Evolutionary conservation across 1,140 invertebrate species (phyloP).

Genomic region (Ooceraea biroi): DNA sequence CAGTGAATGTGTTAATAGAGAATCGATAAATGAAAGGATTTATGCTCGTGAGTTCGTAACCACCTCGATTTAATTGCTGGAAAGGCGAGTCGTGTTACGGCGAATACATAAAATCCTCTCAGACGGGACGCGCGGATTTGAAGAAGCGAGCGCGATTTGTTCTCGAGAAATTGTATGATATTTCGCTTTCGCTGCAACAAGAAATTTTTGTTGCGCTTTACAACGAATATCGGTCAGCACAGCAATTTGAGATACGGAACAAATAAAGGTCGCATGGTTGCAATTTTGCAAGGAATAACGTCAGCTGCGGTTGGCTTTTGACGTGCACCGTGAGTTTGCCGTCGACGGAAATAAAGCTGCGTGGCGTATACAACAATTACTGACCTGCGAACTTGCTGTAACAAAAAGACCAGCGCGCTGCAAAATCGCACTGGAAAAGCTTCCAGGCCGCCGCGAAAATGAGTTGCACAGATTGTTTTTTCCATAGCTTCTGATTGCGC

Average conservation of each 20-base stretch:
- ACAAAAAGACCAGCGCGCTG: constrained; percentile 12
- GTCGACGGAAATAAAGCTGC: constrained; percentile 9
- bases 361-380: constrained; percentile 32
- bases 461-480: constrained; percentile 21
- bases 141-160: background rate
- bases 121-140: background rate
- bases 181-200: background rate
- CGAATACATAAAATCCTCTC: background rate
- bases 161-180: background rate
- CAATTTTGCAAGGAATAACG: background rate
- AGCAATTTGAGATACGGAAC: background rate
- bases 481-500: constrained; percentile 11
- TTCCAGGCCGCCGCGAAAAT: background rate
- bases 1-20: background rate
- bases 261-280: background rate
- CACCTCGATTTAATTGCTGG: background rate
- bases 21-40: background rate
- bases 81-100: background rate
- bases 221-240: background rate
- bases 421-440: constrained; percentile 1
- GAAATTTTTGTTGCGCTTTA: background rate
- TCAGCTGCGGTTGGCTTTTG: background rate
- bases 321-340: background rate
- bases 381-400: constrained; percentile 11
- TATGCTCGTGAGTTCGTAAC: too few species aligned